Conservation (phyloP, 2,113 vertebrate genomes). For the Mormyrus iriodes region DNA sequence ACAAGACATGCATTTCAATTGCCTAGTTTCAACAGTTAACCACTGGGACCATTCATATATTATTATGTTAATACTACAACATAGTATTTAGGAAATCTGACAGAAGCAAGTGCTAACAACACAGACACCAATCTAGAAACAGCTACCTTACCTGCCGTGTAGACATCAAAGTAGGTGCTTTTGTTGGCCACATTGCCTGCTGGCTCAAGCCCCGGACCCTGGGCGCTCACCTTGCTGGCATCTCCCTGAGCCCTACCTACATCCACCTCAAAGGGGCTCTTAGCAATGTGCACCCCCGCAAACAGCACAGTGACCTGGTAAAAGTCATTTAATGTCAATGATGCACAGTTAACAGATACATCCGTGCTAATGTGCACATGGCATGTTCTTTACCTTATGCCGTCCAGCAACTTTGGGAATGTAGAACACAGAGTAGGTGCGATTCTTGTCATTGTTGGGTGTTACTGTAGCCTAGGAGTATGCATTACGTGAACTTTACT, state of each 20-base stretch:
- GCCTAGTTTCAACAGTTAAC: neutral
- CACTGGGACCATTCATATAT: neutral
- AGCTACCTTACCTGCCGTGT: conserved; percentile 70
- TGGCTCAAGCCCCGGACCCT: conserved; percentile 81
- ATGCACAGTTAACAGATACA: neutral
- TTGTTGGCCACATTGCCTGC: conserved; percentile 81
- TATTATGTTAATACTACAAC: neutral
- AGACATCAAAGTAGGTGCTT: conserved; percentile 82
- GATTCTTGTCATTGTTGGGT: conserved; percentile 85
- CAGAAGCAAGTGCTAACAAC: neutral
- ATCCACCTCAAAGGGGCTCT: conserved; percentile 87
- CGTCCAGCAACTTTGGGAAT: conserved; percentile 79
- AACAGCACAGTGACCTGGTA: conserved; percentile 82
- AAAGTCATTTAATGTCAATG: neutral
- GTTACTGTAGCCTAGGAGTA: conserved; percentile 73
- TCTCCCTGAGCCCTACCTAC: conserved; percentile 83
- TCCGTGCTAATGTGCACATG: neutral
- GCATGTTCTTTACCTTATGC: conserved; percentile 73
- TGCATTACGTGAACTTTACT: neutral
- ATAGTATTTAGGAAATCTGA: neutral
- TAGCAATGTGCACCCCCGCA: conserved; percentile 83
- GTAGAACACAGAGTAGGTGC: conserved; percentile 81
- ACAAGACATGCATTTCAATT: neutral
- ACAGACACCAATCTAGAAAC: neutral
- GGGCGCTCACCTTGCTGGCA: conserved; percentile 79